Evolutionary conservation across 2,113 vertebrate genomes (phyloP).

Genomic region (Nematolebias whitei): DNA sequence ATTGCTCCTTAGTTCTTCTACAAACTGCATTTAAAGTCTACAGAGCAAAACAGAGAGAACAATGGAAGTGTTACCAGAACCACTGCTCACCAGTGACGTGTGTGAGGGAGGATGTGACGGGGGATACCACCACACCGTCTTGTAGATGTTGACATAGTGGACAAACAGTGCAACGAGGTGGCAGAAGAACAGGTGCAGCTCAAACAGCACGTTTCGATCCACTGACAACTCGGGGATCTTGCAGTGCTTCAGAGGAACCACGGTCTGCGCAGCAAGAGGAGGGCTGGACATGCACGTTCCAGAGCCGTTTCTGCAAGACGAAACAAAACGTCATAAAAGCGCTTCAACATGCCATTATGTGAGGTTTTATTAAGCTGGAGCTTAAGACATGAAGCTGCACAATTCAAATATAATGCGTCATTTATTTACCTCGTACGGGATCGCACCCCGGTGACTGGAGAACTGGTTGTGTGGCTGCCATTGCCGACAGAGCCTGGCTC

Average conservation of each 20-base stretch:
- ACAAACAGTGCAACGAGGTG: conserved; percentile 96
- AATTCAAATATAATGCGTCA: neutral
- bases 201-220: conserved; percentile 91
- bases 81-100: conserved; percentile 89
- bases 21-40: too few species aligned
- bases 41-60: too few species aligned
- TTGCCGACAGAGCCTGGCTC: conserved; percentile 88
- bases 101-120: conserved; percentile 94
- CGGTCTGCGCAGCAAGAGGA: conserved; percentile 91
- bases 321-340: neutral
- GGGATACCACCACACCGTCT: conserved; percentile 98
- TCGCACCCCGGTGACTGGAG: conserved; percentile 90
- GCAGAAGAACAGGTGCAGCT: conserved; percentile 96
- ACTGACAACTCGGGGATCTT: conserved; percentile 95
- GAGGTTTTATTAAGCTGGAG: neutral
- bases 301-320: conserved; percentile 86
- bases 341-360: neutral
- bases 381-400: neutral
- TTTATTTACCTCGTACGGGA: conserved; percentile 87
- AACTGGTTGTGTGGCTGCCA: conserved; percentile 85
- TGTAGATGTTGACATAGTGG: conserved; percentile 99
- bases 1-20: too few species aligned
- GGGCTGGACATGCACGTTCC: conserved; percentile 94
- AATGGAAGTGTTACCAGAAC: too few species aligned
- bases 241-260: conserved; percentile 93